Evolutionary conservation across 2,797 vertebrate genomes (phyloP), one percentile per base, ranked within the genome.

Genomic region (Lithobates pipiens): DNA sequence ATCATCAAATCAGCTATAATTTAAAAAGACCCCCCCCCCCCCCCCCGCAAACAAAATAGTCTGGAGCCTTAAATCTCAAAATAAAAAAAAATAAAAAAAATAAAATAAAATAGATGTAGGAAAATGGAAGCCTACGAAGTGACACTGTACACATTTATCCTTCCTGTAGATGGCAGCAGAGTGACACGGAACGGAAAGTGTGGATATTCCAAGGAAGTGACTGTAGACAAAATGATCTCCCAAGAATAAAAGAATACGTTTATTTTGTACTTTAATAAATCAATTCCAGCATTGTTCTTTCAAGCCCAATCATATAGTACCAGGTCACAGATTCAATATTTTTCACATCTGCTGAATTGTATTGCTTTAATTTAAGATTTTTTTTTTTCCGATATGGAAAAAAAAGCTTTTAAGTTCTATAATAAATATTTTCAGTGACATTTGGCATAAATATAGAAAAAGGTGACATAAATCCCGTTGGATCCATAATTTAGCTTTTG

Each of bases 251-350:
- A 69, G 39, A 83, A 87, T 76, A 87, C 32, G 76, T 80, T 78
- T 87, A 87, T 87, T 87, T 80, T 76, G 86, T 80, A 69, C 75
- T 76, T 83, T 87, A 87, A 87, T 87, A 87, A 87, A 87, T 87
- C 86, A 87, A 87, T 87, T 83, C 70, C 72, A 78, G 69, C 73
- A 87, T 79, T 73, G 75, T 84, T 83, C 76, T 84, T 80, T 80
- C 42, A 77, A 87, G 63, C 27, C 69, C 86, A 87, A 83, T 83
- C 78, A 79, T 80, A 82, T 71, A 80, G 75, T 87, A 70, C 54
- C 65, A 34, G 80, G 86, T 83, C 81, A 84, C 86, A 46, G 50
- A 79, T 87, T 83, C 81, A 80, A 75, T 87, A 69, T 54, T 79
- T 83, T 83, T 82, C 76, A 77, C 80, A 76, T 87, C 69, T 83